Evolutionary conservation across 2,113 vertebrate species (phyloP).

Genomic region (Acanthochromis polyacanthus): DNA sequence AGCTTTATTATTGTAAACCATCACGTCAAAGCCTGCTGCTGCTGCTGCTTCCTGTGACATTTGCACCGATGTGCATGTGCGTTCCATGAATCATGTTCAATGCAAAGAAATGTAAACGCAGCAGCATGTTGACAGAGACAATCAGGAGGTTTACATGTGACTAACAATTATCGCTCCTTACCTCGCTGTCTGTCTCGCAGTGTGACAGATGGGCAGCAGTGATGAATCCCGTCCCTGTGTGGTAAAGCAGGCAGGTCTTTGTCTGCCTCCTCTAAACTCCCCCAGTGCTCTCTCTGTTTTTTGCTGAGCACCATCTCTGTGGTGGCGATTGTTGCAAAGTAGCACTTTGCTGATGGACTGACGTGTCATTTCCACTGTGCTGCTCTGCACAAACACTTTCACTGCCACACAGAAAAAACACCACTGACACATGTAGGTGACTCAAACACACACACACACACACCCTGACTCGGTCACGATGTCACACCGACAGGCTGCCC

Average conservation of each 20-base stretch:
- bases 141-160: slow-evolving; percentile 7
- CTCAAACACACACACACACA: slow-evolving; percentile 28
- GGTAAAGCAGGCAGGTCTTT: slow-evolving; percentile 35
- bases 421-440: slow-evolving; percentile 16
- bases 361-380: slow-evolving; percentile 47
- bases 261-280: slow-evolving; percentile 16
- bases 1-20: neutral
- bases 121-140: neutral
- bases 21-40: neutral
- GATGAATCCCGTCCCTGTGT: slow-evolving; percentile 26
- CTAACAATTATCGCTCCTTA: slow-evolving; percentile 1
- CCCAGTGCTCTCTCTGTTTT: slow-evolving; percentile 14
- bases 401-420: slow-evolving; percentile 1
- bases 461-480: slow-evolving; percentile 44
- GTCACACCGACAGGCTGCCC: slow-evolving; percentile 33
- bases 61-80: neutral
- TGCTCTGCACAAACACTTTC: slow-evolving; percentile 5
- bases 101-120: slow-evolving; percentile 20
- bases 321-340: slow-evolving; percentile 48
- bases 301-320: slow-evolving; percentile 46
- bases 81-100: neutral
- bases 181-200: slow-evolving; percentile 35
- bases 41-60: neutral
- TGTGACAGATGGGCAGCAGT: slow-evolving; percentile 34
- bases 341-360: slow-evolving; percentile 59